A percentile compares a stretch with the other conserved stretches of the same genome.
Conservation (phyloP, 1,140 invertebrate genomes). For the Eciton burchellii region DNA sequence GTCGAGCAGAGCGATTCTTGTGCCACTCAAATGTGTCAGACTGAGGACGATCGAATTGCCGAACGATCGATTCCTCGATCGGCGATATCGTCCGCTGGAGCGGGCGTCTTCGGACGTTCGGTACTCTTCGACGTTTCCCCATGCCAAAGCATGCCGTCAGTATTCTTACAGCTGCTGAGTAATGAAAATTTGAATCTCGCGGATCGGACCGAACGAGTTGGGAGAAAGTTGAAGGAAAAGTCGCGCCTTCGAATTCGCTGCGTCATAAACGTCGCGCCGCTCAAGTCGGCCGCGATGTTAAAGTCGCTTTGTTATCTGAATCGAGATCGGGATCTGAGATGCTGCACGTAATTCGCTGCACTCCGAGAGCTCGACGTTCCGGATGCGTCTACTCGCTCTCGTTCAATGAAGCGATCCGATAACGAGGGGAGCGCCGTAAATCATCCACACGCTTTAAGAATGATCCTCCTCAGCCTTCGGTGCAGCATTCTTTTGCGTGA, state of each 20-base stretch:
- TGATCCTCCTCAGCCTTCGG: constrained; percentile 28
- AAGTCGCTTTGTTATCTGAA: background rate
- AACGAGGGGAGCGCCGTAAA: constrained; percentile 26
- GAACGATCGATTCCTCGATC: constrained; percentile 8
- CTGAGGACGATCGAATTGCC: no score
- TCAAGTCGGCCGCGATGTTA: background rate
- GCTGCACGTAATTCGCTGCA: constrained; percentile 22
- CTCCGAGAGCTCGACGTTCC: background rate
- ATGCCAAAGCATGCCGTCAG: background rate
- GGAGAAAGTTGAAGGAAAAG: no score
- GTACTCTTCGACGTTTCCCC: no score
- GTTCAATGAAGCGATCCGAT: constrained; percentile 4
- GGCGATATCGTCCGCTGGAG: background rate
- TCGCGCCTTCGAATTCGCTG: no score
- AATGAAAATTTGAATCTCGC: no score
- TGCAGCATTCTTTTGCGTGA: constrained; percentile 27
- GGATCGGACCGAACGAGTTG: no score
- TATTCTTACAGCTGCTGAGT: background rate
- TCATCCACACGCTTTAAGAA: constrained; percentile 26
- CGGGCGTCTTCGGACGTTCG: no score
- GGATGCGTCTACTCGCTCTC: background rate
- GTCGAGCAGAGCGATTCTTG: no score
- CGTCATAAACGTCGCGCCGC: background rate
- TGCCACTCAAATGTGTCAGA: no score
- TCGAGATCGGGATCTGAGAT: background rate